Evolutionary conservation across 2,797 vertebrate genomes (phyloP).

Genomic region (Eupleurogrammus muticus): DNA sequence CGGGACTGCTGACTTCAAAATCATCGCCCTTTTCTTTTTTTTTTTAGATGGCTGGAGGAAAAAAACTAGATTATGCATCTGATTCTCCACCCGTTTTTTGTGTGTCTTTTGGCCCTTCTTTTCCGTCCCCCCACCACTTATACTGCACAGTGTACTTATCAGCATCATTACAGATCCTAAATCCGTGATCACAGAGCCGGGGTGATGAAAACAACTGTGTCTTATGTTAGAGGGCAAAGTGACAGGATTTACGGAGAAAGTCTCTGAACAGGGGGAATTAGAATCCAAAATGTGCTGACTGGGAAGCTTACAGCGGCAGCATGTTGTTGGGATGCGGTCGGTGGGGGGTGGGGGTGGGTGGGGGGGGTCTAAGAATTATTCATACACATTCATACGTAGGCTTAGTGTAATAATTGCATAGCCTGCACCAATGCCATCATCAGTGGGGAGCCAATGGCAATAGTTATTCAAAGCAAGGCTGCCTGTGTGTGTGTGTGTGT

Average conservation of each 20-base stretch:
- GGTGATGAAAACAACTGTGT: constrained; percentile 55
- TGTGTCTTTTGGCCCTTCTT: constrained; percentile 31
- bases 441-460: constrained; percentile 9
- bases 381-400: constrained; percentile 36
- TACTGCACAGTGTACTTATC: constrained; percentile 31
- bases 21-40: neutral
- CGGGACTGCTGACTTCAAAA: constrained; percentile 14
- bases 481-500: neutral
- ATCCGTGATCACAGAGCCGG: constrained; percentile 48
- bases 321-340: constrained; percentile 9
- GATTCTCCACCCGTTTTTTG: constrained; percentile 70
- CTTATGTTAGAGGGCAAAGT: constrained; percentile 50
- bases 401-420: constrained; percentile 31
- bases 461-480: constrained; percentile 20
- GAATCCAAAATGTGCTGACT: constrained; percentile 41
- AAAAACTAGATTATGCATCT: constrained; percentile 74
- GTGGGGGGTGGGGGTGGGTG: neutral
- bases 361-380: constrained; percentile 37
- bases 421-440: constrained; percentile 17
- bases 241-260: constrained; percentile 53
- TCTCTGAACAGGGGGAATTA: constrained; percentile 66
- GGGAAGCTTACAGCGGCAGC: constrained; percentile 34
- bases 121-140: constrained; percentile 31
- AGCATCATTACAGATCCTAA: constrained; percentile 63
- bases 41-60: constrained; percentile 14